A percentile compares a stretch with the other conserved stretches of the same genome.
Evolutionary conservation across 2,797 vertebrate species (phyloP).

Genomic region (Intellagama lesueurii): DNA sequence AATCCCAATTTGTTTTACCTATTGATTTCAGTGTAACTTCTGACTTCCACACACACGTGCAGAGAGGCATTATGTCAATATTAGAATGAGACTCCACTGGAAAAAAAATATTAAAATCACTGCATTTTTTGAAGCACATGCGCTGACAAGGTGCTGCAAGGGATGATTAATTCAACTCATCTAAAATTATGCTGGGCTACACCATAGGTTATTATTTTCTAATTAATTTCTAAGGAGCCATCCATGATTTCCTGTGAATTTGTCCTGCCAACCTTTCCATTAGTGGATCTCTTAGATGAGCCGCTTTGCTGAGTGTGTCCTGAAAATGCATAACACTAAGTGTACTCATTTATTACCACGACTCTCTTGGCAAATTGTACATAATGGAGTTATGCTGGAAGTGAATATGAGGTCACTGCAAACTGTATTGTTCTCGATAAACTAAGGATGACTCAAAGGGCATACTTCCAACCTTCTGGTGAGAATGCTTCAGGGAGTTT

Average conservation of each 20-base stretch:
- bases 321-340: slow-evolving; percentile 52
- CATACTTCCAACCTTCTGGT: slow-evolving; percentile 48
- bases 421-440: slow-evolving; percentile 48
- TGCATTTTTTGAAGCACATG: neutral
- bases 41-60: neutral
- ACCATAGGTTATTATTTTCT: slow-evolving; percentile 56
- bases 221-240: slow-evolving; percentile 54
- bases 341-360: slow-evolving; percentile 58
- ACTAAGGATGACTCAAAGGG: slow-evolving; percentile 45
- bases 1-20: neutral
- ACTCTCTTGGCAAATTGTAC: slow-evolving; percentile 50
- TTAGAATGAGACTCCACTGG: neutral
- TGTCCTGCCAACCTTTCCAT: slow-evolving; percentile 50
- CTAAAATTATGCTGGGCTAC: slow-evolving; percentile 32
- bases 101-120: neutral
- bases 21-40: neutral
- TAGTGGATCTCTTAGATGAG: slow-evolving; percentile 45
- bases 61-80: neutral
- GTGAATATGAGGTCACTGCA: slow-evolving; percentile 47
- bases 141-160: slow-evolving; percentile 17
- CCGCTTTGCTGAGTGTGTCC: slow-evolving; percentile 38
- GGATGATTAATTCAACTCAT: slow-evolving; percentile 43
- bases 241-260: slow-evolving; percentile 30
- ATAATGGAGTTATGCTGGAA: slow-evolving; percentile 52
- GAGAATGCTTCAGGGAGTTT: slow-evolving; percentile 18